Percentiles rank a stretch among this genome's conserved stretches.
Conservation (phyloP, 2,797 vertebrate genomes). For the Acrossocheilus fasciatus region DNA sequence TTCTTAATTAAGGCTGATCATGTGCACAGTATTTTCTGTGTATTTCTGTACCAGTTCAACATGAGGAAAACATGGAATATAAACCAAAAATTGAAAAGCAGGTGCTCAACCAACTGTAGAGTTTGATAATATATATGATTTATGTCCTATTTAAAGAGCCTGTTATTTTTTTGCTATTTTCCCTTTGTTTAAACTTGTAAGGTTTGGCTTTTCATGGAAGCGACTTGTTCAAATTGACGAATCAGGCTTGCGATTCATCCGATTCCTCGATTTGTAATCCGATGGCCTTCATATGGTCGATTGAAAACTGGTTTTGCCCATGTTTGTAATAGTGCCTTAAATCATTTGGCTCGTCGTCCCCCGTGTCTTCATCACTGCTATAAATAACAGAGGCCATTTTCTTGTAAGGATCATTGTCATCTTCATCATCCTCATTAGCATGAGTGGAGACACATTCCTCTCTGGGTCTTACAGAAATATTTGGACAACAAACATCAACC, state of each 20-base stretch:
- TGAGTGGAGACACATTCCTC: neutral
- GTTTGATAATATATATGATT: neutral
- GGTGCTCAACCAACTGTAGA: neutral
- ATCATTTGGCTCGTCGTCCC: conserved; percentile 16
- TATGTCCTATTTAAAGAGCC: neutral
- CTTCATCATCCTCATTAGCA: conserved; percentile 17
- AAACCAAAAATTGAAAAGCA: neutral
- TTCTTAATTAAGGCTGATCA: conserved; percentile 35
- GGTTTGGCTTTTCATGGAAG: neutral
- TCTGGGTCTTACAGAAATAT: conserved; percentile 15
- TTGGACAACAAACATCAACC: neutral
- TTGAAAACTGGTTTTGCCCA: conserved; percentile 4
- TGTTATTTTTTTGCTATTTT: neutral
- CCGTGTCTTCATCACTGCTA: conserved; percentile 46
- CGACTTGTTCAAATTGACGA: neutral
- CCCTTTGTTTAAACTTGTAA: neutral
- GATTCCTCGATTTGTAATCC: neutral
- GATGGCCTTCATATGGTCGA: neutral
- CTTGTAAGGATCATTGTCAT: conserved; percentile 54
- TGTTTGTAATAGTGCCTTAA: conserved; percentile 30
- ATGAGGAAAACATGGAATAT: neutral
- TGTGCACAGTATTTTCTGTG: neutral
- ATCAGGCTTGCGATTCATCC: conserved; percentile 22
- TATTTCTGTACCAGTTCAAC: neutral
- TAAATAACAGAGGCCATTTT: conserved; percentile 45